phyloP scores from a whole-genome alignment of 2,113 vertebrate genomes.

The Oenanthe melanoleuca region DNA sequence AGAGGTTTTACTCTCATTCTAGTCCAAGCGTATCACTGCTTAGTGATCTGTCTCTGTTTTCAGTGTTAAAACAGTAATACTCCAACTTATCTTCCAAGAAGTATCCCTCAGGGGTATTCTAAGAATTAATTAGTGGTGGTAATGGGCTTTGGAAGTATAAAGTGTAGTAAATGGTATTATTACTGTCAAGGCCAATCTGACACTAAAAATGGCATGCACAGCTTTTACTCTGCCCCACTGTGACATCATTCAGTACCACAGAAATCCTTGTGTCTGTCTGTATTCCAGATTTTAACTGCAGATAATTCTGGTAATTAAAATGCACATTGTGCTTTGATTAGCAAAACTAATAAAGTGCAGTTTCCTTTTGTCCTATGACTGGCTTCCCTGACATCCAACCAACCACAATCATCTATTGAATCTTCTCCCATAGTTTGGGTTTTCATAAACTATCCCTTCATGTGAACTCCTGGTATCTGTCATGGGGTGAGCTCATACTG shows the following conservation, averaged over 20 bases:
- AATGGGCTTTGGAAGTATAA: conserved; percentile 32
- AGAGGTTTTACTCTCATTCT: background rate
- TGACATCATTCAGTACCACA: background rate
- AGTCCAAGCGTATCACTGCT: background rate
- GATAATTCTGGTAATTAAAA: conserved; percentile 7
- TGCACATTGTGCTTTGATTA: background rate
- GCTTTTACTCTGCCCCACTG: background rate
- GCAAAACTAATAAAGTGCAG: background rate
- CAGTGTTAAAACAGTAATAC: conserved; percentile 24
- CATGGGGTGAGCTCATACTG: background rate
- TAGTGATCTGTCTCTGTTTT: background rate
- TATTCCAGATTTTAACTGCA: background rate
- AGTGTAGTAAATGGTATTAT: conserved; percentile 30
- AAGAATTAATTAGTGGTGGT: conserved; percentile 54
- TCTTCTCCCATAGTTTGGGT: background rate
- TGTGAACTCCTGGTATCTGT: background rate
- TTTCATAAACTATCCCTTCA: background rate
- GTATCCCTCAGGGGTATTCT: conserved; percentile 14
- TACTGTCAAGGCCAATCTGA: conserved; percentile 8
- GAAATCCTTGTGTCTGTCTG: background rate
- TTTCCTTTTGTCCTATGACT: background rate
- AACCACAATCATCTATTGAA: background rate
- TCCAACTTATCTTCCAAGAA: conserved; percentile 38
- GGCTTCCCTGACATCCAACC: background rate
- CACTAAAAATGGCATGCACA: background rate